Evolutionary conservation across 2,113 vertebrate species (phyloP).

Genomic region (Mungos mungo): DNA sequence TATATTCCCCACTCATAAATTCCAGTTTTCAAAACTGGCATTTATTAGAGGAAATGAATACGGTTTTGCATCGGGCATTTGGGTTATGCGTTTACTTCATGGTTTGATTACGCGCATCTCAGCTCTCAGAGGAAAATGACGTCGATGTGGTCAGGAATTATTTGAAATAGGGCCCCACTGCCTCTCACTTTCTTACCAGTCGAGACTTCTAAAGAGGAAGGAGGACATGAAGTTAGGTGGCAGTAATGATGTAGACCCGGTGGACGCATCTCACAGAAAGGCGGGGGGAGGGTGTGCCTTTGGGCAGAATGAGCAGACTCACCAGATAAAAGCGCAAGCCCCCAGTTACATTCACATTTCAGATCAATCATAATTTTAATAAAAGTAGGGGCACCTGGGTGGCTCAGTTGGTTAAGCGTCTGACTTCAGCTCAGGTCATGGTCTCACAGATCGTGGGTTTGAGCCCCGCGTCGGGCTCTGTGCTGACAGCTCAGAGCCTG

Average conservation of each 20-base stretch:
- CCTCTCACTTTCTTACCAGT: neutral
- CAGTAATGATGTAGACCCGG: neutral
- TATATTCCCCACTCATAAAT: neutral
- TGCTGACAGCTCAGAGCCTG: no score
- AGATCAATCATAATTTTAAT: neutral
- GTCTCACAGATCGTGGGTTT: no score
- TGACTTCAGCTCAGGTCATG: no score
- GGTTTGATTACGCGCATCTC: neutral
- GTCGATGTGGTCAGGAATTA: neutral
- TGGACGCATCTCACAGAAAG: fast-evolving
- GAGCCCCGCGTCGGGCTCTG: no score
- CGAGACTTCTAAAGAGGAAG: neutral
- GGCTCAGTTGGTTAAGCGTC: no score
- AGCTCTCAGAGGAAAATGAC: neutral
- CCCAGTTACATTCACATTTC: neutral
- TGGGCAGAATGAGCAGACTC: fast-evolving
- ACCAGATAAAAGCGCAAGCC: neutral
- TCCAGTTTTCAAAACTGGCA: neutral
- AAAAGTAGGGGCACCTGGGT: no score
- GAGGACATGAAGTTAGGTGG: neutral
- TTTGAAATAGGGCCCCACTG: neutral
- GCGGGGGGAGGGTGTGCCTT: no score
- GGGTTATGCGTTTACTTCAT: neutral
- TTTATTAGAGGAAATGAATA: neutral
- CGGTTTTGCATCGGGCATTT: neutral